Base-by-base conservation (phyloP, 2,888 invertebrate species). In the Hetaerina titia region DNA sequence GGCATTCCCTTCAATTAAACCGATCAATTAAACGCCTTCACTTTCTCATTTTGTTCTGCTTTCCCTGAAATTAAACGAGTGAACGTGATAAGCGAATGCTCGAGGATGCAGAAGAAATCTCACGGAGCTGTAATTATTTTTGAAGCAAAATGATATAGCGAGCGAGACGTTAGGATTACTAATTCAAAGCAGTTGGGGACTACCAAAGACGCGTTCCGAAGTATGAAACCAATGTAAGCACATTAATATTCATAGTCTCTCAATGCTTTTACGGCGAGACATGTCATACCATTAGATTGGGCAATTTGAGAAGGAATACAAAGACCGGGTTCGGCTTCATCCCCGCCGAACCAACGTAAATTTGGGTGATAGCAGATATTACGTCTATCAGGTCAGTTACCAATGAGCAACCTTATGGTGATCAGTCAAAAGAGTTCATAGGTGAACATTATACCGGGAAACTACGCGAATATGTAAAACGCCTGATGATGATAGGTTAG, bases 1-100 rank as follows among this genome's bases (percentile, higher is more conserved):
- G 89, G 57, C 56, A 89, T 89, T 89, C 89, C 89, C 57, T 89
- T 58, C 56, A 17, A 57, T 57, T 8, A 57, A 45, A 22, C 58
- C 58, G 22, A 89, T 89, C 58, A 89, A 89, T 89, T 89, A 89
- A 57, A 89, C 57, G 89, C 57, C 89, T 89, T 89, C 58, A 22
- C 57, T 58, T 89, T 89, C 58, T 89, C 89, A 89, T 81, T 81
- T n/a, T 81, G 31, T 31, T 81, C 81, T 25, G 81, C 81, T 81
- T 81, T 81, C 81, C 81, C 31, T 31, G 81, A 81, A 31, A 31
- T 25, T 81, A 81, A 31, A 81, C 13, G 81, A 81, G 81, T 31
- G 31, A 81, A 81, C 31, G n/a, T n/a, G 81, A 7, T 15, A 9
- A 31, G 13, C 4, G 31, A 81, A 31, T 69, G 81, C 31, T 81